Evolutionary conservation across 2,797 vertebrate genomes (phyloP).

Genomic region (Antrozous pallidus): DNA sequence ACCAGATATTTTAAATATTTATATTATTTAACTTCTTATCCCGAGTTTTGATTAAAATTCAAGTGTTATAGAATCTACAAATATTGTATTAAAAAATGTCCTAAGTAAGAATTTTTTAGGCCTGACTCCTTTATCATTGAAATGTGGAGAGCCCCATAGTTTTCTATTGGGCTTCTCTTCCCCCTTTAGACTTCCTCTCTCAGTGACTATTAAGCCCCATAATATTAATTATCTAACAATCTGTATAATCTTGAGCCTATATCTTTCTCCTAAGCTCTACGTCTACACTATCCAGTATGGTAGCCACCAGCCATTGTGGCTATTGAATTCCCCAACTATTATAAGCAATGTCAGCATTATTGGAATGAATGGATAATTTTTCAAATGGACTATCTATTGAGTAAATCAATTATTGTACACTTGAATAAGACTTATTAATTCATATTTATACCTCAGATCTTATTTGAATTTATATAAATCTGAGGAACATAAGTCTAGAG

Average conservation of each 20-base stretch:
- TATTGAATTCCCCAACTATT: background rate
- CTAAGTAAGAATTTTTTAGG: background rate
- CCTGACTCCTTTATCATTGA: background rate
- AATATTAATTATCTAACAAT: background rate
- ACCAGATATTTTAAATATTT: background rate
- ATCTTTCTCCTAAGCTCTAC: background rate
- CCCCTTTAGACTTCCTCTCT: background rate
- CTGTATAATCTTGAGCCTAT: background rate
- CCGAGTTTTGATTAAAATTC: background rate
- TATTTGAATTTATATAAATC: slow-evolving; percentile 65
- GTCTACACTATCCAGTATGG: background rate
- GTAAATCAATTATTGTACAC: background rate
- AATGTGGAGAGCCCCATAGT: background rate
- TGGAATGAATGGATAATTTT: background rate
- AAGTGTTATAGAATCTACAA: background rate
- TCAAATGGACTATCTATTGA: background rate
- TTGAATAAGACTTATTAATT: slow-evolving; percentile 25
- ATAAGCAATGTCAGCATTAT: background rate
- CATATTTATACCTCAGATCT: slow-evolving; percentile 57
- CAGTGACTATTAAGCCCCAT: background rate
- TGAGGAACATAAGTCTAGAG: slow-evolving; percentile 57
- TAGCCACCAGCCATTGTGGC: background rate
- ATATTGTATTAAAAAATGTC: background rate
- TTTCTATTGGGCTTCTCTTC: background rate
- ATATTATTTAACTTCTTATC: background rate